These are phyloP conservation scores for Ophonus ardosiacus DNA, from an alignment of 2,888 invertebrate genomes.

Conservation along the genomic window DNA sequence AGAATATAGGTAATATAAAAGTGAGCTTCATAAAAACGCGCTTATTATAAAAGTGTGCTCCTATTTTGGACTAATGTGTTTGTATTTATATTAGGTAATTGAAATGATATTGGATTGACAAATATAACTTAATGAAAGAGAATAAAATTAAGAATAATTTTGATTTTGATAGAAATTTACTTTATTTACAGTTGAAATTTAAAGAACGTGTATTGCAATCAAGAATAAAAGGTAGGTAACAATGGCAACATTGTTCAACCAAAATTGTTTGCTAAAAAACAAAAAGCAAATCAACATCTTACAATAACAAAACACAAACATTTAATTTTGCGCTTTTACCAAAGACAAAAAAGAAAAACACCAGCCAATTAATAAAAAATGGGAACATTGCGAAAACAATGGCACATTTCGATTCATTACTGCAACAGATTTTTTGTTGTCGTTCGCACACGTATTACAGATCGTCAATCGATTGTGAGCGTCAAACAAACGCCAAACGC, in stretches of 20 bases:
- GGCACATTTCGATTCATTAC: conserved; percentile 46
- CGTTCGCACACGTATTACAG: conserved; percentile 52
- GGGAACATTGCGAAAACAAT: conserved; percentile 24
- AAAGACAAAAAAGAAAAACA: conserved; percentile 8
- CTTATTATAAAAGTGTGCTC: too few relatives aligned
- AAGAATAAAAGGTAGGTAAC: not conserved
- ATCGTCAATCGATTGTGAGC: conserved; percentile 51
- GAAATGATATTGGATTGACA: too few relatives aligned
- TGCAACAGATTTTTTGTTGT: conserved; percentile 52
- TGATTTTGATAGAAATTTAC: too few relatives aligned
- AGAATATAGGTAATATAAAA: too few relatives aligned
- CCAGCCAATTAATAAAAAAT: conserved; percentile 26
- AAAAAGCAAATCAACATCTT: not conserved
- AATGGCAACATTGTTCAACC: not conserved
- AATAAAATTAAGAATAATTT: too few relatives aligned
- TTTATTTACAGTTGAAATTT: not conserved
- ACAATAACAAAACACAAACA: conserved; percentile 1
- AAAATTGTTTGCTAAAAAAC: not conserved
- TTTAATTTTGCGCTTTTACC: conserved; percentile 3
- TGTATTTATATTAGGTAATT: too few relatives aligned
- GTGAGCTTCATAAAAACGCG: too few relatives aligned
- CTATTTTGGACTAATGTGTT: too few relatives aligned
- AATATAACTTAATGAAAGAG: too few relatives aligned
- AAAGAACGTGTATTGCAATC: not conserved
- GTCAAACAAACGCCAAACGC: conserved; percentile 28